Evolutionary conservation across 1,140 invertebrate genomes (phyloP), one percentile per base, ranked within the genome.

Genomic region (Copidosoma floridanum): DNA sequence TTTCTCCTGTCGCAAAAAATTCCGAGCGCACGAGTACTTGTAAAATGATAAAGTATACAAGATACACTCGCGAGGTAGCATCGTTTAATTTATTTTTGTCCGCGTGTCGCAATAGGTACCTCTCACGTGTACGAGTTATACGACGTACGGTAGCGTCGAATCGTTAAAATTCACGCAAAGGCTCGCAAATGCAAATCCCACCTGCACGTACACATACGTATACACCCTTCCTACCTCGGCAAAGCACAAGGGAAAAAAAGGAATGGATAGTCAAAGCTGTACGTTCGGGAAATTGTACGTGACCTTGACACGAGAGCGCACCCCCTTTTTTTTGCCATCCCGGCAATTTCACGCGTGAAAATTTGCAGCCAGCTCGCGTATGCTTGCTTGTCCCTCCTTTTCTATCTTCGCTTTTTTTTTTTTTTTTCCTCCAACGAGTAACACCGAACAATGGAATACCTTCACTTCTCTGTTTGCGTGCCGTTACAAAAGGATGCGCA

Each of bases 251-350:
- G 24, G 21, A 23, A 21, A 52, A 52, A 18, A 38, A 12, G 8
- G 4, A 11, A 20, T 14, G 1, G n/a, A 41, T 10, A n/a, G n/a
- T 38, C 18, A 59, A 43, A 61, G 54, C 69, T 74, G 72, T 73
- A 64, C 61, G 52, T 61, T 61, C 56, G 60, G 69, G 70, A 68
- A 76, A 76, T 74, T 69, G 65, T 56, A 56, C 51, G 53, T 68
- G 65, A 73, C 70, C 73, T 72, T 73, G 73, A 70, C 67, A 68
- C 59, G 65, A 51, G n/a, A n/a, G 41, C 46, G 24, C 38, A 47
- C 41, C 18, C 35, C n/a, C 20, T 8, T 41, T 7, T 21, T 52
- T 60, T 55, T 16, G 18, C 1, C 14, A 40, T 40, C 40, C 11
- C 20, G 20, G 18, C 12, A 0, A 7, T 54, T 44, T 32, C 24